Base-by-base conservation (phyloP, 1,140 invertebrate genomes). In the Papilio polytes region DNA sequence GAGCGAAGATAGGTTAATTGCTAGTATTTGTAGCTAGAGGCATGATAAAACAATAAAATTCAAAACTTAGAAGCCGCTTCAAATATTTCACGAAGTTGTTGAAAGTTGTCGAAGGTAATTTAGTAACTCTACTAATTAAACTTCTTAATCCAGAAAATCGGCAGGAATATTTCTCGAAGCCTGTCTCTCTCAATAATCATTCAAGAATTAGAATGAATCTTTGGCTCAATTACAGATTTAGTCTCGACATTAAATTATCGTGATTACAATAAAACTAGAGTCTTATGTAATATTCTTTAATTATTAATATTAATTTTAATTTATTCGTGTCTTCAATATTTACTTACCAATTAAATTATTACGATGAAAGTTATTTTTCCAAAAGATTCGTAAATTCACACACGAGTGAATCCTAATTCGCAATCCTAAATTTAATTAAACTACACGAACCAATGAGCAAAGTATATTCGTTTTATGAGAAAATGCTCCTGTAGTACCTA, bases 91-190 rank as follows among this genome's bases (percentile, higher is more conserved):
- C 12, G 3, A 70, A 70, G 63, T 66, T 66, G 22, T 66, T 66
- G 63, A 66, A 66, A 66, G 22, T 66, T 66, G 63, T 66, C 22
- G 26, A 66, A 66, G 63, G 63, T 70, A 36, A 36, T 70, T 70
- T 4, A 70, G 63, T 70, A 70, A 70, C 13, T 70, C 63, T 70
- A 70, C 26, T 70, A 70, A 36, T 70, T 70, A 70, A 70, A 70
- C 63, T 36, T 70, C 63, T 70, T 70, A 70, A 70, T 70, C 63
- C 26, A 36, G 63, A 70, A 70, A 70, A 70, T 70, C 26, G 26
- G 12, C 18, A 31, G 26, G 15, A 66, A 22, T 66, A 13, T 70
- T 70, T 31, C 63, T 70, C 63, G 26, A 70, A 6, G 26, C 26
- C 63, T 31, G 63, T 31, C 63, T 36, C 63, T 66, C 26, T 70